Percentiles rank a stretch among this genome's conserved stretches.
Evolutionary conservation across 2,888 invertebrate genomes (phyloP).

Genomic region (Glaucopsyche alexis): DNA sequence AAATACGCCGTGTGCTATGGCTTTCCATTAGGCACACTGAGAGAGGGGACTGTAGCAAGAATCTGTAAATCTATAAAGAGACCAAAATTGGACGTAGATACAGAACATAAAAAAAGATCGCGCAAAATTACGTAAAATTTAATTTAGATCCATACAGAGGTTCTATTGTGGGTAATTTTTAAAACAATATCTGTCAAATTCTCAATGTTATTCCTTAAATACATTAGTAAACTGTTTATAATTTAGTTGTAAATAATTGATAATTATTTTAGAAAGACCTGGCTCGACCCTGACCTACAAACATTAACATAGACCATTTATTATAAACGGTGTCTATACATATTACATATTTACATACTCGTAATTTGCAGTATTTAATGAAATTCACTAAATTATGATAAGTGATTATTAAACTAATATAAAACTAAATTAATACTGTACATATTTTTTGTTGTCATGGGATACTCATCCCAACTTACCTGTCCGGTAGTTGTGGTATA

Average conservation of each 20-base stretch:
- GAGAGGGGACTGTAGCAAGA: no score
- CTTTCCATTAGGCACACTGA: neutral
- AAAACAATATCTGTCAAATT: neutral
- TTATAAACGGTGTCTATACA: neutral
- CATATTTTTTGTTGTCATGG: no score
- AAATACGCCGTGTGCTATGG: no score
- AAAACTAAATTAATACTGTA: no score
- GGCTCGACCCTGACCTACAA: neutral
- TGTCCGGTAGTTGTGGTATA: no score
- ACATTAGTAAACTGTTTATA: neutral
- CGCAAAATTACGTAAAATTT: no score
- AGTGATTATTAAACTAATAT: neutral
- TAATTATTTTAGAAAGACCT: conserved; percentile 8
- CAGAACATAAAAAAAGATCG: no score
- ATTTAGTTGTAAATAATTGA: neutral
- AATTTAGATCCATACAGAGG: neutral
- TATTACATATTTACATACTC: neutral
- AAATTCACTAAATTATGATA: neutral
- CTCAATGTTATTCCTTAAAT: neutral
- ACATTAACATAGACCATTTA: neutral
- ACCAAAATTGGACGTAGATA: no score
- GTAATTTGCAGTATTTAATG: neutral
- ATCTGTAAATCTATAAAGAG: no score
- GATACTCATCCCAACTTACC: no score
- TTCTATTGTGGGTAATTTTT: neutral